phyloP scores from a whole-genome alignment of 2,888 invertebrate species.

The Carcina quercana region DNA sequence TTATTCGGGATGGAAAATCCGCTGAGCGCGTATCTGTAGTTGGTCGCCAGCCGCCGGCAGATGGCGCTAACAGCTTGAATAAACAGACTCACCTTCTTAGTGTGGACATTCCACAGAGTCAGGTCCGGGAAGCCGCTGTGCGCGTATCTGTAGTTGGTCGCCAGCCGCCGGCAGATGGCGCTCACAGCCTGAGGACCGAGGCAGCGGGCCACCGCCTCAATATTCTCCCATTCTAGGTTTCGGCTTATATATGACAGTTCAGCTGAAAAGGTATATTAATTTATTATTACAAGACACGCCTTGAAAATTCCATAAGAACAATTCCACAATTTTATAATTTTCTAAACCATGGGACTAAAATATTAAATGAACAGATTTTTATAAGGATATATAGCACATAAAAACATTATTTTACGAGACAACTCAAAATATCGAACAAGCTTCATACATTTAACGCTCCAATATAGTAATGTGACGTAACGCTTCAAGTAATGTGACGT shows the following conservation, averaged over 20 bases:
- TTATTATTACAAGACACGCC: background rate
- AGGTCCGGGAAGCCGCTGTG: conserved; percentile 89
- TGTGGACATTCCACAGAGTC: conserved; percentile 80
- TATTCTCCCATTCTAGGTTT: conserved; percentile 25
- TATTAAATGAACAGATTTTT: no score
- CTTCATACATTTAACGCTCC: no score
- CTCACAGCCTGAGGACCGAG: conserved; percentile 67
- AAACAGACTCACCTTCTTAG: conserved; percentile 55
- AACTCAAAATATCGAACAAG: no score
- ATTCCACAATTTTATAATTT: no score
- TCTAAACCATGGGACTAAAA: no score
- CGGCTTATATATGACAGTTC: conserved; percentile 42
- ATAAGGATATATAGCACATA: no score
- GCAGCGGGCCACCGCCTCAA: conserved; percentile 63
- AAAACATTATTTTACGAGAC: no score
- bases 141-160: conserved; percentile 73
- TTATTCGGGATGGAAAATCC: no score
- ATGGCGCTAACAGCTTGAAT: conserved; percentile 71
- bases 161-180: conserved; percentile 76
- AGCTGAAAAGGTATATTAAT: conserved; percentile 21
- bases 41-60: conserved; percentile 73
- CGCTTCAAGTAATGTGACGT: no score
- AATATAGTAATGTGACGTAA: no score
- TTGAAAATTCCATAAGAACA: no score
- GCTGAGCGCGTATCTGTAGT: conserved; percentile 76